phyloP scores from a whole-genome alignment of 2,888 invertebrate species.

The Rhagium mordax region DNA sequence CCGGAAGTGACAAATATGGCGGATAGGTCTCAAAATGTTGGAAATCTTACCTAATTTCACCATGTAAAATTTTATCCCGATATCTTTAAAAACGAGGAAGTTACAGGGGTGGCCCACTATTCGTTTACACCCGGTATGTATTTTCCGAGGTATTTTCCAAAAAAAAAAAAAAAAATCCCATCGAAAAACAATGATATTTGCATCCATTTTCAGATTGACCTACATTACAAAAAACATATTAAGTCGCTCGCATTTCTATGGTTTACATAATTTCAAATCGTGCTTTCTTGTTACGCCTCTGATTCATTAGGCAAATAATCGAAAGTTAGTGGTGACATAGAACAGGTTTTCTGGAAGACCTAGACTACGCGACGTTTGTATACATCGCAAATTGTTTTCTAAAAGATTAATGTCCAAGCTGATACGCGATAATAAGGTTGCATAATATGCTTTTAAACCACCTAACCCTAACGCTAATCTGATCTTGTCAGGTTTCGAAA shows the following conservation, averaged over 20 bases:
- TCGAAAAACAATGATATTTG: too few species aligned
- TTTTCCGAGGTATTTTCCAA: too few species aligned
- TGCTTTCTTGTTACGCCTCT: slow-evolving; percentile 8
- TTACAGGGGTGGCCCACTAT: too few species aligned
- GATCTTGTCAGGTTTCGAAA: slow-evolving; percentile 36
- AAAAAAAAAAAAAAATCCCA: too few species aligned
- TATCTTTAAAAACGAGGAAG: too few species aligned
- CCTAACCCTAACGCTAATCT: slow-evolving; percentile 24
- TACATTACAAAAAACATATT: too few species aligned
- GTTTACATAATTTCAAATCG: slow-evolving; percentile 1
- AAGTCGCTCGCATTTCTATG: not conserved
- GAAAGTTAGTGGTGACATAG: slow-evolving; percentile 29
- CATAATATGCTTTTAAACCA: slow-evolving; percentile 24
- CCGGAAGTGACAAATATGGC: too few species aligned
- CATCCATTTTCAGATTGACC: too few species aligned
- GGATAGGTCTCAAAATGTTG: too few species aligned
- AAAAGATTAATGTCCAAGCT: slow-evolving; percentile 32
- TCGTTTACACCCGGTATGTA: too few species aligned
- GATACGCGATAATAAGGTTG: slow-evolving; percentile 35
- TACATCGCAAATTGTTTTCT: slow-evolving; percentile 32
- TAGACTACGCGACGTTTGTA: slow-evolving; percentile 31
- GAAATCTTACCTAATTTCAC: too few species aligned
- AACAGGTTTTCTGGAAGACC: slow-evolving; percentile 38
- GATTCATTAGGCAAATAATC: slow-evolving; percentile 24
- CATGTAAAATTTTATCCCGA: too few species aligned